A percentile compares a stretch with the other conserved stretches of the same genome.
Conservation (phyloP, 2,797 vertebrate species). For the Coccyzus lansbergi region DNA sequence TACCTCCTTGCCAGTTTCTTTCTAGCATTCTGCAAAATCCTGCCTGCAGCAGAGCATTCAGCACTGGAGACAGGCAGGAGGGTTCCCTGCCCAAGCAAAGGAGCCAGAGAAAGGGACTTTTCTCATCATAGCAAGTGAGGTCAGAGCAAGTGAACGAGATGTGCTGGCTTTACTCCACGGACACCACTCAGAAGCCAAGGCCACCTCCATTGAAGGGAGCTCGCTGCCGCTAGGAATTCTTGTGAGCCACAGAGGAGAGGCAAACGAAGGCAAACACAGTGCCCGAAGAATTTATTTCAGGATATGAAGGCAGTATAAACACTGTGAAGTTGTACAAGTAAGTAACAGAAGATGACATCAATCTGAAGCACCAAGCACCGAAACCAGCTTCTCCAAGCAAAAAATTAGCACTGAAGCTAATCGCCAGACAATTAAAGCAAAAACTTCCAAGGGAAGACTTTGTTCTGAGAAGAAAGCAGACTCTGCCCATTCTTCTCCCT, state of each 20-base stretch:
- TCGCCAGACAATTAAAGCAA: neutral
- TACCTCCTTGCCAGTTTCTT: neutral
- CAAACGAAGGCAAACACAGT: neutral
- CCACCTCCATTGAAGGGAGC: neutral
- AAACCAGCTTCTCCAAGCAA: neutral
- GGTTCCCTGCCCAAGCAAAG: rapidly evolving
- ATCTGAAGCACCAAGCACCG: neutral
- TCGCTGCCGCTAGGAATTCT: neutral
- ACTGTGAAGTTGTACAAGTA: neutral
- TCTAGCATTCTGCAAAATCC: neutral
- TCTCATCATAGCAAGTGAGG: neutral
- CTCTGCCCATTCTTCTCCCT: neutral
- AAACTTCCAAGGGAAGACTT: neutral
- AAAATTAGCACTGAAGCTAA: neutral
- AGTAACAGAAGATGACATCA: neutral
- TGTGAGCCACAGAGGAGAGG: neutral
- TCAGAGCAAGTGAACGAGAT: neutral
- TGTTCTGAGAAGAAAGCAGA: neutral
- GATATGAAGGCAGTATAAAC: neutral
- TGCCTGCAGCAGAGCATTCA: neutral
- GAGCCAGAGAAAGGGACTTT: neutral
- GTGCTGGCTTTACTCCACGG: constrained; percentile 12
- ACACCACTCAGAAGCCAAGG: neutral
- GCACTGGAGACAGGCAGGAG: rapidly evolving
- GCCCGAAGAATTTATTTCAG: neutral